phyloP scores from a whole-genome alignment of 2,888 invertebrate genomes.

The Thelaira solivaga region DNA sequence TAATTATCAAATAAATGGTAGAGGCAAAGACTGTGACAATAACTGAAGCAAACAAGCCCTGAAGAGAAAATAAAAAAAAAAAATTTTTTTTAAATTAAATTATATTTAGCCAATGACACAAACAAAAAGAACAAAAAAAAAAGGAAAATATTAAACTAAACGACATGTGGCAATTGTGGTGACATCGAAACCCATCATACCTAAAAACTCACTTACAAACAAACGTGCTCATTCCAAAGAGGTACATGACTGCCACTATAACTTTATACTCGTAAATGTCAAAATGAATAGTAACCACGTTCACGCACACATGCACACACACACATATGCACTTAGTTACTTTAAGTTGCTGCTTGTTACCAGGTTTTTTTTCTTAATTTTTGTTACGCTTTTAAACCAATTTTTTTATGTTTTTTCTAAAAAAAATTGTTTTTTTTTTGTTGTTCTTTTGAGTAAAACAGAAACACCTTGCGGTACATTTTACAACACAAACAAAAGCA shows the following conservation, averaged over 20 bases:
- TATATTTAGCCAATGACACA: slow-evolving; percentile 47
- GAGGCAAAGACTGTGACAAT: slow-evolving; percentile 36
- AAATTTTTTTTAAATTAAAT: slow-evolving; percentile 33
- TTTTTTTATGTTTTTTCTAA: slow-evolving; percentile 21
- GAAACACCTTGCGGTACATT: slow-evolving; percentile 57
- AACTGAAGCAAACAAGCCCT: slow-evolving; percentile 6
- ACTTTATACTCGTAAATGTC: too few relatives aligned
- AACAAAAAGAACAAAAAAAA: not conserved
- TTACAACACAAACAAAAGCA: not conserved
- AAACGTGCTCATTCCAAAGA: slow-evolving; percentile 1
- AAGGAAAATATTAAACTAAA: slow-evolving; percentile 26
- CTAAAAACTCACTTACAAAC: too few relatives aligned
- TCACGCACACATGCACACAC: not conserved
- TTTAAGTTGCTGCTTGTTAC: slow-evolving; percentile 47
- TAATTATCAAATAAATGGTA: slow-evolving; percentile 65
- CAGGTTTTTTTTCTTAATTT: slow-evolving; percentile 33
- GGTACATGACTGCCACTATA: slow-evolving; percentile 22
- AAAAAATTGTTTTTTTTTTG: not conserved
- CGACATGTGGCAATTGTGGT: slow-evolving; percentile 58
- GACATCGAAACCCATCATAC: slow-evolving; percentile 38
- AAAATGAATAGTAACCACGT: slow-evolving; percentile 36
- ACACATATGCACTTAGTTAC: slow-evolving; percentile 1
- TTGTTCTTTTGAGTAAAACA: not conserved
- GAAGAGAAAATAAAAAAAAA: slow-evolving; percentile 8
- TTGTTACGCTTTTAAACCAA: slow-evolving; percentile 48